These are phyloP conservation scores for Pimpla rufipes DNA, from an alignment of 2,888 invertebrate genomes.

Conservation along the genomic window DNA sequence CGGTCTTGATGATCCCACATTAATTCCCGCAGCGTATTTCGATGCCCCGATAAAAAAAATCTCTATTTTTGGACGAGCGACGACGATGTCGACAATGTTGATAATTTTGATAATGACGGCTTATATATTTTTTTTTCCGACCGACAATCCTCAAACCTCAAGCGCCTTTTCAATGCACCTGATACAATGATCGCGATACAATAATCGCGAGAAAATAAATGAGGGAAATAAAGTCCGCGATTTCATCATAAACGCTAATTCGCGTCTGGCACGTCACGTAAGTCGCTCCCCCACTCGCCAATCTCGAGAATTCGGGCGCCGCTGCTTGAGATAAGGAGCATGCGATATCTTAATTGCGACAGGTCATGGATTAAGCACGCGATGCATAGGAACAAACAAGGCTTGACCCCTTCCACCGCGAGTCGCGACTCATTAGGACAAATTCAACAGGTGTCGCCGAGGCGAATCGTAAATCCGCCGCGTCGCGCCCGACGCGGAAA, in stretches of 20 bases:
- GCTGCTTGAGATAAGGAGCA: conserved; percentile 69
- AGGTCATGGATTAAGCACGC: conserved; percentile 78
- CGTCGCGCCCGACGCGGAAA: not conserved
- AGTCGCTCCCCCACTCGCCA: no score
- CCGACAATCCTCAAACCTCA: no score
- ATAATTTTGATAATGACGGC: not conserved
- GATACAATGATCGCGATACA: not conserved
- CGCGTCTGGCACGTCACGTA: conserved; percentile 7
- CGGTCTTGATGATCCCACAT: no score
- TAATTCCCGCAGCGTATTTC: not conserved
- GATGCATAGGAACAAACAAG: no score
- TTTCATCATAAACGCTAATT: conserved; percentile 5
- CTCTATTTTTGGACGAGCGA: not conserved
- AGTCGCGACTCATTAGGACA: conserved; percentile 16
- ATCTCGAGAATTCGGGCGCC: conserved; percentile 63
- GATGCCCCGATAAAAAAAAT: not conserved
- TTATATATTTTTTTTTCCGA: no score
- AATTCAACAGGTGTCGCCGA: conserved; percentile 65
- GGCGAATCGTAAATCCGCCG: conserved; percentile 20
- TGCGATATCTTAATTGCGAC: conserved; percentile 78
- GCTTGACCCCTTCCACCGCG: conserved; percentile 36
- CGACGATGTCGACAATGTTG: not conserved
- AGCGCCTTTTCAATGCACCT: conserved; percentile 1
- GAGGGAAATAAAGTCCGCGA: conserved; percentile 2
- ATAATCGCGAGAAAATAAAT: not conserved